Percentiles rank a stretch among this genome's conserved stretches.
These are phyloP conservation scores for Novumbra hubbsi DNA, from an alignment of 2,797 vertebrate genomes.

Conservation along the genomic window DNA sequence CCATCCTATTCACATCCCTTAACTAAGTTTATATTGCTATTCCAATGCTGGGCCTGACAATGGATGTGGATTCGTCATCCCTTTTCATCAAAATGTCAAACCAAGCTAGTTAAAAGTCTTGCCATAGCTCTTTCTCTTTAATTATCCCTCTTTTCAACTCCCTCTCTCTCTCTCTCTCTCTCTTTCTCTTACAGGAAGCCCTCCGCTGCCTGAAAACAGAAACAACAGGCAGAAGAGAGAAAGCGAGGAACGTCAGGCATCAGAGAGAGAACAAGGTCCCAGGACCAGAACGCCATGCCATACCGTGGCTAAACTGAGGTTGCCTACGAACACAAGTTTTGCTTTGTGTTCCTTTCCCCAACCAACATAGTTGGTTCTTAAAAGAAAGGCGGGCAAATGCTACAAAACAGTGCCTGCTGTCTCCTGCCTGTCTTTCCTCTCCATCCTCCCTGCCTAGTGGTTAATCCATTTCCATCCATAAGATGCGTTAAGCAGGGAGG, in stretches of 20 bases:
- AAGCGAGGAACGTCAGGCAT: background rate
- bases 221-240: background rate
- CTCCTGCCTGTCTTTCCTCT: conserved; percentile 13
- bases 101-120: background rate
- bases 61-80: background rate
- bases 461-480: conserved; percentile 16
- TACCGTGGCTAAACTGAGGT: conserved; percentile 28
- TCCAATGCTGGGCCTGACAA: no score
- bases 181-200: background rate
- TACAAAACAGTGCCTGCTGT: conserved; percentile 4
- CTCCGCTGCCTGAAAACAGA: background rate
- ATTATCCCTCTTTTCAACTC: background rate
- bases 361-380: background rate
- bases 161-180: background rate
- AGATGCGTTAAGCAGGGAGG: background rate
- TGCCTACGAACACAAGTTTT: background rate
- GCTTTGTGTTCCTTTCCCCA: background rate
- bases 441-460: conserved; percentile 18
- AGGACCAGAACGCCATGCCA: conserved; percentile 8
- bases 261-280: conserved; percentile 18
- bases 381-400: no score
- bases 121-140: background rate
- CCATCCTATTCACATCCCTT: conserved; percentile 8
- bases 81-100: background rate
- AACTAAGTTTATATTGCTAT: background rate